A percentile compares a stretch with the other conserved stretches of the same genome.
phyloP scores from a whole-genome alignment of 2,888 invertebrate species.

The Melieria picta region DNA sequence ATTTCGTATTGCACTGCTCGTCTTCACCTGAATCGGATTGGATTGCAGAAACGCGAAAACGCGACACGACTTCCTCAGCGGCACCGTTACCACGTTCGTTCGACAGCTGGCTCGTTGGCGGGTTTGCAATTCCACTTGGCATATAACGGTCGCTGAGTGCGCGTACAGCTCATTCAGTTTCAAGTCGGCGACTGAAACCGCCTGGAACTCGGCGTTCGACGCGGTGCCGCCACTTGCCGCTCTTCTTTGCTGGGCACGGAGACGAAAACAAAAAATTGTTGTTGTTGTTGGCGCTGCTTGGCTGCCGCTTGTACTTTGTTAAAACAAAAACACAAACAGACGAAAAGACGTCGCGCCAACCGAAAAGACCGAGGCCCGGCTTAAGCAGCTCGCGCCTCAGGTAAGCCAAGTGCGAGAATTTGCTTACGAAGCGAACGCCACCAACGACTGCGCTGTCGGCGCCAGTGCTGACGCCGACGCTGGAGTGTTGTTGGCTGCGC shows the following conservation, averaged over 20 bases:
- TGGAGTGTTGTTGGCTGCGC: too few species aligned
- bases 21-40: too few species aligned
- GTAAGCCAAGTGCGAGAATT: too few species aligned
- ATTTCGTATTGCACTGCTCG: too few species aligned
- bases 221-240: constrained; percentile 31
- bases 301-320: background rate
- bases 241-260: too few species aligned
- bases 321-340: constrained; percentile 12
- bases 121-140: constrained; percentile 19
- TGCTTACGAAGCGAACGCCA: too few species aligned
- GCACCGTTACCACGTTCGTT: too few species aligned
- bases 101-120: background rate
- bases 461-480: too few species aligned
- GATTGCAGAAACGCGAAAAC: too few species aligned
- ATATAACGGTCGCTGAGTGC: constrained; percentile 38
- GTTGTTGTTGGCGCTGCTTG: constrained; percentile 10
- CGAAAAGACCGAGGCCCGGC: background rate
- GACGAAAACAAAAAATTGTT: constrained; percentile 39
- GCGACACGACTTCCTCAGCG: too few species aligned
- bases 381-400: too few species aligned
- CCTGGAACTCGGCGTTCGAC: constrained; percentile 18
- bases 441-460: too few species aligned
- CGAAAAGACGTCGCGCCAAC: constrained; percentile 31
- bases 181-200: constrained; percentile 64
- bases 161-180: constrained; percentile 63